Percentiles rank a stretch among this genome's conserved stretches.
Conservation (phyloP, 1,140 invertebrate species). For the Nasonia vitripennis region DNA sequence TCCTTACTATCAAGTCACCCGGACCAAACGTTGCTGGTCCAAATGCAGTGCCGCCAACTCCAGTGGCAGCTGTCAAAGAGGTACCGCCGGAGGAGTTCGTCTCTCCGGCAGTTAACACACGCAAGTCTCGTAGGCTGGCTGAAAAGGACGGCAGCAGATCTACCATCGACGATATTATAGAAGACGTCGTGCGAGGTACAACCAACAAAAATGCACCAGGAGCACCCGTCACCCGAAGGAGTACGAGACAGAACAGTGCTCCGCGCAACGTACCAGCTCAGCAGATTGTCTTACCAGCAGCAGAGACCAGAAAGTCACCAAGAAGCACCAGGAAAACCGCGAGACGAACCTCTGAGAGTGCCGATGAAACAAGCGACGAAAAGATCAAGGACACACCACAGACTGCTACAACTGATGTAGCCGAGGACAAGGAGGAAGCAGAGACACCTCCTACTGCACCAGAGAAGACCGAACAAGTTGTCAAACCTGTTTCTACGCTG, state of each 20-base stretch:
- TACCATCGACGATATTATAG: conserved; percentile 89
- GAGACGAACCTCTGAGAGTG: conserved; percentile 79
- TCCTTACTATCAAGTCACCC: conserved; percentile 87
- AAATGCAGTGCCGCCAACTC: conserved; percentile 65
- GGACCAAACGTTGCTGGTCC: conserved; percentile 67
- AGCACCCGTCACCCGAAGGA: conserved; percentile 62
- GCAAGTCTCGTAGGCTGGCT: conserved; percentile 87
- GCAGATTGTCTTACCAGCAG: conserved; percentile 49
- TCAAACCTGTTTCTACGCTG: conserved; percentile 40
- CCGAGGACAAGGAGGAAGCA: not conserved
- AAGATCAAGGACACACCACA: conserved; percentile 67
- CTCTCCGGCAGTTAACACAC: conserved; percentile 74
- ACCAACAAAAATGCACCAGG: conserved; percentile 63
- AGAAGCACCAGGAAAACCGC: conserved; percentile 77
- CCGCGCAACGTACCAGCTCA: conserved; percentile 56
- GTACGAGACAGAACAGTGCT: conserved; percentile 67
- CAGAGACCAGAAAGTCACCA: conserved; percentile 79
- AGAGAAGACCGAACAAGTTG: conserved; percentile 53
- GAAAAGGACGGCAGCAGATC: conserved; percentile 85
- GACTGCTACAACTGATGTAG: not conserved
- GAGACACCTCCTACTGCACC: not conserved
- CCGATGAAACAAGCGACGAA: conserved; percentile 78
- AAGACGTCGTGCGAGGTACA: conserved; percentile 86
- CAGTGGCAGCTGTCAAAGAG: conserved; percentile 76
- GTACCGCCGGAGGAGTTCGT: conserved; percentile 80